Evolutionary conservation across 2,113 vertebrate species (phyloP).

Genomic region (Nansenia antarctica): DNA sequence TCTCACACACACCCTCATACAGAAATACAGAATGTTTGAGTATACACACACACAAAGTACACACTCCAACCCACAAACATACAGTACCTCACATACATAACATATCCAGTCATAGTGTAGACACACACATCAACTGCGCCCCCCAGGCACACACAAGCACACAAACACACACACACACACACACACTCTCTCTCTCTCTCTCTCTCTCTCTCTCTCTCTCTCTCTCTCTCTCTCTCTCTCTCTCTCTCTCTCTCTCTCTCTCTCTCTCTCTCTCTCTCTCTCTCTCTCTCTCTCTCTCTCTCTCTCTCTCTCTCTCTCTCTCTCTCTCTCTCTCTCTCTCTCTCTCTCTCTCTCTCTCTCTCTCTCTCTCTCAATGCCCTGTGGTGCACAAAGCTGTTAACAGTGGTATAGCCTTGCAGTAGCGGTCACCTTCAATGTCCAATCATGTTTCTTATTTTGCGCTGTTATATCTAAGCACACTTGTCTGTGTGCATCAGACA

Average conservation of each 20-base stretch:
- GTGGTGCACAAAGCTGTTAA: not conserved
- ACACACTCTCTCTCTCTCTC: no score
- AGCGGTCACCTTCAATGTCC: not conserved
- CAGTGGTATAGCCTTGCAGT: not conserved
- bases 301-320: no score
- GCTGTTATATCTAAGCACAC: not conserved
- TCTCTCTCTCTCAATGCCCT: not conserved
- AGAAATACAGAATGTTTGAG: not conserved
- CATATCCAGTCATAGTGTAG: no score
- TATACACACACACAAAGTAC: conserved; percentile 2
- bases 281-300: no score
- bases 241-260: no score
- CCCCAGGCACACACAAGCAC: no score
- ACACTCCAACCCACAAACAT: not conserved
- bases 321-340: not conserved
- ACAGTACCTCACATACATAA: no score
- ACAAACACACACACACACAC: no score
- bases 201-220: no score
- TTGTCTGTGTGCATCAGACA: not conserved
- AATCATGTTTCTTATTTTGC: not conserved
- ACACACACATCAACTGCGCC: no score
- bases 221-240: no score
- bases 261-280: no score
- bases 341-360: not conserved
- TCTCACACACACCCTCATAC: not conserved